Base-by-base conservation (phyloP, 2,797 vertebrate species). In the Streptopelia turtur region DNA sequence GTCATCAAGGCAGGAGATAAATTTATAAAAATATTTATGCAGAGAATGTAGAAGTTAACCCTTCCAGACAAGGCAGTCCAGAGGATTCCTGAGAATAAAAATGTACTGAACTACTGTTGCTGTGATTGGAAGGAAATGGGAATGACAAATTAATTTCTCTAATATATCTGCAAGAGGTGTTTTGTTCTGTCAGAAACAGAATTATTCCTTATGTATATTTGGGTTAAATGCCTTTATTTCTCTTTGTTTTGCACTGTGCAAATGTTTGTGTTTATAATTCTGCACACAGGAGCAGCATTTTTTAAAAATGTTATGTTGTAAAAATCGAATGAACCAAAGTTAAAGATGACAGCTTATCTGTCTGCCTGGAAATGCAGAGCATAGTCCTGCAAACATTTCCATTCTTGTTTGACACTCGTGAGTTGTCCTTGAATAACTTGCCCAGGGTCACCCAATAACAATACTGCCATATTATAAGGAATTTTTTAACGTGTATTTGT, bases 201-300 rank as follows among this genome's bases (percentile, higher is more conserved):
- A 64, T 55, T 13, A 64, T 88, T 94, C 93, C 55, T 77, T 90
- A 84, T 28, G 39, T 31, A 53, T 69, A 70, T 84, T 88, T 79
- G 49, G 31, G 24, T 82, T 93, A 91, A 90, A 90, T 66, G 23
- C 1, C 45, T 66, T 79, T 61, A 83, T 90, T 94, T 74, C 37
- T 94, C 37, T 89, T 93, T 86, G 53, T 43, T 95, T 93, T 72
- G 56, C 37, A 30, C 39, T 55, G 24, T 64, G 78, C 33, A 90
- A 94, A 85, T 84, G 3, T 88, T 91, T 96, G 43, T 72, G 66
- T 91, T 93, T 35, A 23, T 70, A 88, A 90, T 60, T 91, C 37
- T 64, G 33, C 25, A 81, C 16, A 90, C 16, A 83, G 0, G 18
- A 71, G 33, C 11, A 60, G 21, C 28, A 52, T 53, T 78, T 85